Evolutionary conservation across 2,797 vertebrate genomes (phyloP).

Genomic region (Potorous gilbertii): DNA sequence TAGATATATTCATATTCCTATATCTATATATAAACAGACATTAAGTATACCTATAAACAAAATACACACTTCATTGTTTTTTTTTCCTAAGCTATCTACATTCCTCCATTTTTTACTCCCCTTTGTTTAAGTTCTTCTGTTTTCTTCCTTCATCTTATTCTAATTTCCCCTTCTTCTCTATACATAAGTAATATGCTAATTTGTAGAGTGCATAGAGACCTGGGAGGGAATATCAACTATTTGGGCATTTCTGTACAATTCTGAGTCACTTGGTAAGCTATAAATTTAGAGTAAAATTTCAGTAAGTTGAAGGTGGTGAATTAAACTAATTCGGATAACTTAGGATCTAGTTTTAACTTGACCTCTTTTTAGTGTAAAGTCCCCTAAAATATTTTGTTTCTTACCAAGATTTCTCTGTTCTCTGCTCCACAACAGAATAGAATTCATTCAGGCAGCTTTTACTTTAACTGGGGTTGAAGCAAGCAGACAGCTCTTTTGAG

Average conservation of each 20-base stretch:
- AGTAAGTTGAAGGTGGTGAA: background rate
- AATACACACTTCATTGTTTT: background rate
- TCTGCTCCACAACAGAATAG: background rate
- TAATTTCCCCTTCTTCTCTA: background rate
- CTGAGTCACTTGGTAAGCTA: background rate
- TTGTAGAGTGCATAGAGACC: background rate
- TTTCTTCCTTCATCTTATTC: background rate
- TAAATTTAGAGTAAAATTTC: background rate
- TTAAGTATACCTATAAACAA: background rate
- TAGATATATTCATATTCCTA: background rate
- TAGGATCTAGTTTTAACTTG: background rate
- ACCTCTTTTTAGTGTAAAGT: background rate
- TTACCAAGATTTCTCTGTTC: background rate
- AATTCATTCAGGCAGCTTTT: background rate
- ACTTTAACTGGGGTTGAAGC: background rate
- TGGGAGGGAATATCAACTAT: background rate
- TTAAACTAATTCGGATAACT: background rate
- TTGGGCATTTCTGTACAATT: background rate
- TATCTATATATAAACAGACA: background rate
- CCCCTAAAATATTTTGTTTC: background rate
- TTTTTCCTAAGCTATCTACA: background rate
- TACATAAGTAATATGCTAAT: background rate
- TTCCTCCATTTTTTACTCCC: background rate
- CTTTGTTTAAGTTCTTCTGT: too few species aligned
- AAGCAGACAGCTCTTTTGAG: background rate